Conservation (phyloP, 1,140 invertebrate species). For the Drosophila guanche region DNA sequence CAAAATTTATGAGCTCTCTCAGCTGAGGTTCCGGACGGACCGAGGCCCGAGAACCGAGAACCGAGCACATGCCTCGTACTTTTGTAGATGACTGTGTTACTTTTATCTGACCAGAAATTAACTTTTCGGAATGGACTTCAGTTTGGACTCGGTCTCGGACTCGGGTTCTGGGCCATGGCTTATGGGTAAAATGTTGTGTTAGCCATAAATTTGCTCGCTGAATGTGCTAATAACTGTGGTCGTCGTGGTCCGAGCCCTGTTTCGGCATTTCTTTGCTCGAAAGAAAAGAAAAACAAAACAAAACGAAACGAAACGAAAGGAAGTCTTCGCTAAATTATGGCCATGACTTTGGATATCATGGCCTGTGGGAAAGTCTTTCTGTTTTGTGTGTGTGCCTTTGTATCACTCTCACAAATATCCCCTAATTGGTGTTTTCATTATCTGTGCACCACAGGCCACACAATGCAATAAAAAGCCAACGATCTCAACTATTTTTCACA, state of each 20-base stretch:
- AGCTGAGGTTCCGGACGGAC: constrained; percentile 37
- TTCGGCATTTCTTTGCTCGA: neutral
- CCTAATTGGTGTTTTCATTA: constrained; percentile 52
- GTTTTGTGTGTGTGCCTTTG: neutral
- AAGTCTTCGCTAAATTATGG: constrained; percentile 36
- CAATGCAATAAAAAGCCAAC: constrained; percentile 31
- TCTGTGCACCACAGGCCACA: constrained; percentile 1
- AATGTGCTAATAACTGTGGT: constrained; percentile 53
- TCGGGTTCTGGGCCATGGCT: constrained; percentile 11
- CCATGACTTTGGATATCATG: constrained; percentile 20
- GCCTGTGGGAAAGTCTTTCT: constrained; percentile 27
- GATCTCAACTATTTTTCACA: constrained; percentile 50
- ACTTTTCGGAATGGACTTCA: constrained; percentile 33
- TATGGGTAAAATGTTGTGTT: constrained; percentile 14
- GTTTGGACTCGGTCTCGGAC: too few species aligned
- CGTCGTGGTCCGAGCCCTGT: neutral
- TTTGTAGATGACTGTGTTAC: constrained; percentile 58
- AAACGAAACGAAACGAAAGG: constrained; percentile 1
- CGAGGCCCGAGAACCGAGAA: neutral
- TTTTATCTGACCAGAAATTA: constrained; percentile 65
- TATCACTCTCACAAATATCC: neutral
- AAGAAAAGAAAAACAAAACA: constrained; percentile 25
- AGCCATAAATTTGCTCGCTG: constrained; percentile 53
- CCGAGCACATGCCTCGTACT: too few species aligned
- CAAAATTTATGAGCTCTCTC: constrained; percentile 58